Conservation (phyloP, 2,797 vertebrate genomes). For the Xenops minutus region DNA sequence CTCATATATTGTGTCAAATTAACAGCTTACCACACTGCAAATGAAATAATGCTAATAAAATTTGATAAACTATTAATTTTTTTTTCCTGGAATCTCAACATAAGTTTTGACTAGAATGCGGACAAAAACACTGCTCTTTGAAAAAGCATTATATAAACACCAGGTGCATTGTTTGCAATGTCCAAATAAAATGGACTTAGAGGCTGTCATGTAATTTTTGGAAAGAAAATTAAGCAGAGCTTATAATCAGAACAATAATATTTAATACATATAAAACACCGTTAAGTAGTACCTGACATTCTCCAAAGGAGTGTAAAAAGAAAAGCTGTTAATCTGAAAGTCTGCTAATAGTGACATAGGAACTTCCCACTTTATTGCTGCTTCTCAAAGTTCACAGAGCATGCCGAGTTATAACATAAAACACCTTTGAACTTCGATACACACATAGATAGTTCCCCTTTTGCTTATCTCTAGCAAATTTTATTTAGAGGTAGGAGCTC, state of each 20-base stretch:
- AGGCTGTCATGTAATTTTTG: neutral
- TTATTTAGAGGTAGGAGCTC: neutral
- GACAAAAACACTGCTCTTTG: neutral
- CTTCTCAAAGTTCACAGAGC: neutral
- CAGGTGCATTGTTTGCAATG: neutral
- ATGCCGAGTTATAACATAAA: neutral
- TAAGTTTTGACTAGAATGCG: neutral
- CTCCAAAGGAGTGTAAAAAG: neutral
- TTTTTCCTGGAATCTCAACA: neutral
- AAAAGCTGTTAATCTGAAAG: neutral
- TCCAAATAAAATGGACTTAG: neutral
- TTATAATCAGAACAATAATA: neutral
- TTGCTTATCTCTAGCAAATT: constrained; percentile 7
- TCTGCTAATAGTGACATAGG: neutral
- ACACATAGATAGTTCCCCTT: neutral
- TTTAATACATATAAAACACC: neutral
- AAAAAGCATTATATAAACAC: neutral
- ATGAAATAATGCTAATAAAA: neutral
- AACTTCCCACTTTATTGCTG: neutral
- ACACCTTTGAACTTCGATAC: constrained; percentile 4
- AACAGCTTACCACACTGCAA: neutral
- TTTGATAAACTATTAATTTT: neutral
- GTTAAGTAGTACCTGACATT: neutral
- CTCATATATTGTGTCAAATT: neutral
- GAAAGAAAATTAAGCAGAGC: neutral